Evolutionary conservation across 2,888 invertebrate genomes (phyloP), one percentile per base, ranked within the genome.

Genomic region (Nudaria mundana): DNA sequence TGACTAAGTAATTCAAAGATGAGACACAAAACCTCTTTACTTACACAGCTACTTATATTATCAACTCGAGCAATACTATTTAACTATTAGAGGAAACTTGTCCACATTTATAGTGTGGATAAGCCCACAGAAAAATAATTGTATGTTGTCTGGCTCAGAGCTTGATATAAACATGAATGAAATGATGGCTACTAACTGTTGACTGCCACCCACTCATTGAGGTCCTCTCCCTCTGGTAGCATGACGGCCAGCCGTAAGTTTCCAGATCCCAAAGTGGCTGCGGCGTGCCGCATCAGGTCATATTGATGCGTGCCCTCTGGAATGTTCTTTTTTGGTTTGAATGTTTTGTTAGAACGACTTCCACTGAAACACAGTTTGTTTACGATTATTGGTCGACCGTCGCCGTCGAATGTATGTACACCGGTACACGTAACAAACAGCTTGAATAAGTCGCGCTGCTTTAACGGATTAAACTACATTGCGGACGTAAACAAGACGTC

Each of bases 191-290:
- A 40, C 97, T 93, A 84, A 98, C 99, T 99, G 80, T 99, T 99
- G 30, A 99, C 99, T 38, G 99, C 99, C 26, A 99, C 97, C 99
- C 99, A 99, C 91, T 99, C 99, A 75, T 99, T 99, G 52, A 98
- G 92, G 88, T 99, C 99, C 88, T 99, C 99, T 23, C 99, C 99
- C 81, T 98, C 98, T 0, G 99, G 99, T 60, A 99, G 89, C 92
- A 97, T 95, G 38, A 99, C 99, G 29, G 99, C 99, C 49, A 98
- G 92, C 48, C 98, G 91, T 55, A 99, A 90, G 90, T 99, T 99
- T 14, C 98, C 99, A 30, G 98, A 98, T 40, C 99, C 99, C 28
- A 99, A 90, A 0, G 99, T 99, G 42, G 98, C 98, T 1, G 98
- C 98, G n/a, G 97, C 97, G 91, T 98, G 98, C 89, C 98, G 97